Percentiles rank a stretch among this genome's conserved stretches.
These are phyloP conservation scores for Pituophis catenifer DNA, from an alignment of 2,113 vertebrate genomes.

Conservation along the genomic window DNA sequence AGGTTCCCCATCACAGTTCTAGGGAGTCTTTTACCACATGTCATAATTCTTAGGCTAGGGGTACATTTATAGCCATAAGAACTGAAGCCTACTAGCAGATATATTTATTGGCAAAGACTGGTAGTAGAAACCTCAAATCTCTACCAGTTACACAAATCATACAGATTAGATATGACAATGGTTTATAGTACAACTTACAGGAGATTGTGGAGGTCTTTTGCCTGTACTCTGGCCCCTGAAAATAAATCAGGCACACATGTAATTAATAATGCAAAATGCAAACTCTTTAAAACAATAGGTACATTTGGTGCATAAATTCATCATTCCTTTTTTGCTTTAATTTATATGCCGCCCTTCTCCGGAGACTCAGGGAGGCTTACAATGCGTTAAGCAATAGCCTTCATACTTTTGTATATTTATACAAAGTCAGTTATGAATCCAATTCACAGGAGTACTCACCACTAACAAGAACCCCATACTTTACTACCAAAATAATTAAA, in stretches of 20 bases:
- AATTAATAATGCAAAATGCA: background rate
- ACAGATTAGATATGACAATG: background rate
- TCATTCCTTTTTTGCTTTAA: too few relatives aligned
- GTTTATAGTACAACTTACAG: slow-evolving; percentile 47
- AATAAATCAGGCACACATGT: slow-evolving; percentile 6
- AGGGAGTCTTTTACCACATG: background rate
- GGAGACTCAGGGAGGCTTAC: too few relatives aligned
- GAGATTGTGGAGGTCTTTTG: slow-evolving; percentile 78
- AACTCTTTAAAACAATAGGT: background rate
- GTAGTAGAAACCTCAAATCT: background rate
- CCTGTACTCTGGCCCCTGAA: slow-evolving; percentile 77
- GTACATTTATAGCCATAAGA: background rate
- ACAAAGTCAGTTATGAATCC: too few relatives aligned
- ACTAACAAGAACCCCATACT: background rate
- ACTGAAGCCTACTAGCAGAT: background rate
- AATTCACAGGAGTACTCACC: background rate
- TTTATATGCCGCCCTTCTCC: too few relatives aligned
- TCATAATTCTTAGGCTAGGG: background rate
- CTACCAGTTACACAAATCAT: background rate
- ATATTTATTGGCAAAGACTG: background rate
- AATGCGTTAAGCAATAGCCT: too few relatives aligned
- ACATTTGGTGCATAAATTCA: background rate
- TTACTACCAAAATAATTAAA: background rate
- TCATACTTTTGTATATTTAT: too few relatives aligned
- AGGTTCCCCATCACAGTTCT: too few relatives aligned